A percentile compares a stretch with the other conserved stretches of the same genome.
Conservation (phyloP, 2,888 invertebrate species). For the Ecdyonurus torrentis region DNA sequence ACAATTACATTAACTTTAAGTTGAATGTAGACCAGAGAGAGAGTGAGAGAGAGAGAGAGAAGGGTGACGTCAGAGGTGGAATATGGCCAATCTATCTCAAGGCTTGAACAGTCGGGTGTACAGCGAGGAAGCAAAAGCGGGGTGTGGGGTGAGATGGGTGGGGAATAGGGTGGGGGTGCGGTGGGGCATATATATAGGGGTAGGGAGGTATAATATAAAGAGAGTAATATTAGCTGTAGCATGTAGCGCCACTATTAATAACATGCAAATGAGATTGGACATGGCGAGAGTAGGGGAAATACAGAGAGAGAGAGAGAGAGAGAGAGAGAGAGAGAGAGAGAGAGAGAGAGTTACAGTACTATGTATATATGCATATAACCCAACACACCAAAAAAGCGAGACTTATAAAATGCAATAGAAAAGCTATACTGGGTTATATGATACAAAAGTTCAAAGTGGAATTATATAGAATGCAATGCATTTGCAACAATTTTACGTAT, state of each 20-base stretch:
- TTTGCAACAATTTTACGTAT: no score
- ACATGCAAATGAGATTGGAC: constrained; percentile 4
- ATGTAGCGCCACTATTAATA: constrained; percentile 4
- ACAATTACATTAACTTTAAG: neutral
- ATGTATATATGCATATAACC: neutral
- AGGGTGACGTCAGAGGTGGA: neutral
- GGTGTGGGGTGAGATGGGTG: neutral
- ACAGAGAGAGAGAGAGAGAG: neutral
- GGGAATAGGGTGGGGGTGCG: no score
- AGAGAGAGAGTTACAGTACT: neutral
- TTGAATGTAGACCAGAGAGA: no score
- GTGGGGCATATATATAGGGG: no score
- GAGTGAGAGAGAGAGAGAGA: neutral
- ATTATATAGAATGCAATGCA: no score
- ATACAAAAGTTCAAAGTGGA: no score
- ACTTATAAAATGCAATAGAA: no score
- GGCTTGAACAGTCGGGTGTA: no score
- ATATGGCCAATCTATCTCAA: neutral
- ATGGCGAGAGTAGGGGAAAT: neutral
- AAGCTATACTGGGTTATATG: no score
- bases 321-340: neutral
- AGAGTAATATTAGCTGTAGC: constrained; percentile 3
- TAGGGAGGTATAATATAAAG: neutral
- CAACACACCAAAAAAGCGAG: neutral
- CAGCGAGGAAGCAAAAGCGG: neutral